Conservation (phyloP, 2,113 vertebrate species). For the Typhlomys cinereus region DNA sequence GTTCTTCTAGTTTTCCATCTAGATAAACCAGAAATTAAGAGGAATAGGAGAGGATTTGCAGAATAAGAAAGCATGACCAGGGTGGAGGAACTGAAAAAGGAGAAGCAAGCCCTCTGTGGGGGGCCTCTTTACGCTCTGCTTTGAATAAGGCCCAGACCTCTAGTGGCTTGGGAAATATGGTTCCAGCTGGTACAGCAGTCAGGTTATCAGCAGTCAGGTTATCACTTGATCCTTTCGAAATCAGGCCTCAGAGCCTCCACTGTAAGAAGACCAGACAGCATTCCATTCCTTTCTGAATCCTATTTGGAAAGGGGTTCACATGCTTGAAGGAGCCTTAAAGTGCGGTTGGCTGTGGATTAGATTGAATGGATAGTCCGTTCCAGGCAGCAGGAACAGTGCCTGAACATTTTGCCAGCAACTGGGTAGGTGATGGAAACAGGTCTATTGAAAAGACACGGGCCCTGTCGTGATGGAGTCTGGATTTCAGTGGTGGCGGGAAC, state of each 20-base stretch:
- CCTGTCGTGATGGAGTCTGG: background rate
- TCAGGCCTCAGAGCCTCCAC: background rate
- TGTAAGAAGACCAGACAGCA: background rate
- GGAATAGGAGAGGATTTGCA: background rate
- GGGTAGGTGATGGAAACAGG: background rate
- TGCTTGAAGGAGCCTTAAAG: background rate
- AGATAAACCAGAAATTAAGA: background rate
- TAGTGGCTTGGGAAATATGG: background rate
- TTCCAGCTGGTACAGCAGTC: no score
- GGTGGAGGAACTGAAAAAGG: background rate
- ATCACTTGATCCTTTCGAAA: background rate
- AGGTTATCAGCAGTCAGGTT: background rate
- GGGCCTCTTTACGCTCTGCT: background rate
- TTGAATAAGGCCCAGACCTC: background rate
- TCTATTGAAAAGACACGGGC: background rate
- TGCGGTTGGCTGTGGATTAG: background rate
- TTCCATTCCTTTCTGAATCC: background rate
- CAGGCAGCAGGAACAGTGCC: background rate
- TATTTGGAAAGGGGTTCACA: background rate
- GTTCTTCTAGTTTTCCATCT: background rate
- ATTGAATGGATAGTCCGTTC: background rate
- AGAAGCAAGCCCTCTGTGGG: no score
- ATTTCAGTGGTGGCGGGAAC: background rate
- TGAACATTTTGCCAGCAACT: background rate
- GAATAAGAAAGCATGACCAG: background rate